Evolutionary conservation across 2,113 vertebrate genomes (phyloP).

Genomic region (Arizona elegans): DNA sequence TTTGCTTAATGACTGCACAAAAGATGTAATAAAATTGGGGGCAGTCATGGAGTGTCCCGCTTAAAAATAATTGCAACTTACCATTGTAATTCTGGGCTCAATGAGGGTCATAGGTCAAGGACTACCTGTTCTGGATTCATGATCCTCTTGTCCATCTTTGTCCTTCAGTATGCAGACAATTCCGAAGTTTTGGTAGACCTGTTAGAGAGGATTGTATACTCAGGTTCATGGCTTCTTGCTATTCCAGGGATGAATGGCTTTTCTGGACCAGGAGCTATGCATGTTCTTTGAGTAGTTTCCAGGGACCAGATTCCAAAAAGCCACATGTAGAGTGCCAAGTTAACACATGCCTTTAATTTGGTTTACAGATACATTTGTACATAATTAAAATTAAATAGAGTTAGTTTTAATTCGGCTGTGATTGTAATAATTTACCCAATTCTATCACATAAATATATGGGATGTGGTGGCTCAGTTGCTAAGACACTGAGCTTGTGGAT

Average conservation of each 20-base stretch:
- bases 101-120: neutral
- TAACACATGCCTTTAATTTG: neutral
- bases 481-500: no score
- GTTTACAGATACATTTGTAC: neutral
- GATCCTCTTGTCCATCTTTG: slow-evolving; percentile 47
- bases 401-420: neutral
- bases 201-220: neutral
- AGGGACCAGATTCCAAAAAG: neutral
- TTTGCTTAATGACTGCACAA: neutral
- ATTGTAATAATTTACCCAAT: neutral
- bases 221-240: neutral
- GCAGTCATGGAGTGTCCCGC: neutral
- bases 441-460: neutral
- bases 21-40: neutral
- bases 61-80: neutral
- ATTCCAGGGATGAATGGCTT: neutral
- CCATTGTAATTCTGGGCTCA: neutral
- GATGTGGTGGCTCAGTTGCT: no score
- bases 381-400: neutral
- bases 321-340: neutral
- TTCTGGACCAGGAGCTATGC: neutral
- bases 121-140: slow-evolving; percentile 28
- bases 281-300: neutral
- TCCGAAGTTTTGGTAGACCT: neutral
- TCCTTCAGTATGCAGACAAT: slow-evolving; percentile 27